Percentiles rank a stretch among this genome's conserved stretches.
phyloP scores from a whole-genome alignment of 2,888 invertebrate genomes.

The Tenthredo scrophulariae region DNA sequence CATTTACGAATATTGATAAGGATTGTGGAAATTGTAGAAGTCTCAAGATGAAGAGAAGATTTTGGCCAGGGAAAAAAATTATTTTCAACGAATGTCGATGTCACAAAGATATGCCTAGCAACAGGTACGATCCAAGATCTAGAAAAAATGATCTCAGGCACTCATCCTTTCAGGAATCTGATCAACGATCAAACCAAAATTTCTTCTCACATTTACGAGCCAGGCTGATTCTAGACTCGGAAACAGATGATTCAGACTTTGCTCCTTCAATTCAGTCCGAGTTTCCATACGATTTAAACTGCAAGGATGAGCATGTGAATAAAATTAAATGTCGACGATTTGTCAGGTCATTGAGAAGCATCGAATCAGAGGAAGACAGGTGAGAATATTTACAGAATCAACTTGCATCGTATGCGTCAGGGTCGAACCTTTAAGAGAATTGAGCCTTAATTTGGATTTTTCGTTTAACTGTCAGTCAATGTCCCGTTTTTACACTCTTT shows the following conservation, averaged over 20 bases:
- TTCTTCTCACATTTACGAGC: conserved; percentile 39
- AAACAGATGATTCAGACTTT: conserved; percentile 47
- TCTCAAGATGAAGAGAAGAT: neutral
- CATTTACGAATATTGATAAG: conserved; percentile 4
- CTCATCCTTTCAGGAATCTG: neutral
- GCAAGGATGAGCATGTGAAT: conserved; percentile 20
- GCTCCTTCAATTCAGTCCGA: conserved; percentile 40
- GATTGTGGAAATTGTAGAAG: conserved; percentile 1
- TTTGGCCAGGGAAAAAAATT: conserved; percentile 20
- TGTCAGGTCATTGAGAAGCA: conserved; percentile 31
- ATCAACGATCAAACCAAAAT: conserved; percentile 30
- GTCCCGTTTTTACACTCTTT: neutral
- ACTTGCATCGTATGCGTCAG: neutral
- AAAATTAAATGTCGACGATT: conserved; percentile 46
- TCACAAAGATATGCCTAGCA: neutral
- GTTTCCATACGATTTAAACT: neutral
- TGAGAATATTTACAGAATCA: conserved; percentile 4
- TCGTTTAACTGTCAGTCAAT: neutral
- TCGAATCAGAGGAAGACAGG: conserved; percentile 9
- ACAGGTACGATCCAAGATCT: conserved; percentile 13
- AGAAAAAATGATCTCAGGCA: conserved; percentile 13
- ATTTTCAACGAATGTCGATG: conserved; percentile 39
- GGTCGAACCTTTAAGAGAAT: neutral
- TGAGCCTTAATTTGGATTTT: neutral
- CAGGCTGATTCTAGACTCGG: conserved; percentile 38